Evolutionary conservation across 1,140 invertebrate species (phyloP).

Genomic region (Cydia fagiglandana): DNA sequence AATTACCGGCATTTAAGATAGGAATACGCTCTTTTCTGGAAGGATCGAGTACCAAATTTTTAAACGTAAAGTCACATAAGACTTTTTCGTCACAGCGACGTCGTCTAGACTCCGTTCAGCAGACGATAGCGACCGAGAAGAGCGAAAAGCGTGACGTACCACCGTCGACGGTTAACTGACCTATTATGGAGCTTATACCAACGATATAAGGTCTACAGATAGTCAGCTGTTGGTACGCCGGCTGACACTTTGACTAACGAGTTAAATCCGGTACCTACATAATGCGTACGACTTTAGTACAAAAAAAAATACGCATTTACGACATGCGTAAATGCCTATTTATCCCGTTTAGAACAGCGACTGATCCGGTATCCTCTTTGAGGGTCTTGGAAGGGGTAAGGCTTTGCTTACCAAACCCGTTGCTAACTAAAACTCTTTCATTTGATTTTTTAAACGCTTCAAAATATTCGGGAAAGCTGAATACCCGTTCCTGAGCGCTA

Average conservation of each 20-base stretch:
- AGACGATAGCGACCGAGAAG: slow-evolving; percentile 41
- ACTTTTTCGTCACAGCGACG: not conserved
- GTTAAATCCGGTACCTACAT: not conserved
- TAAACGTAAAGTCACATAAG: not conserved
- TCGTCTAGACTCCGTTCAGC: slow-evolving; percentile 4
- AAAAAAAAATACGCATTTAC: slow-evolving; percentile 7
- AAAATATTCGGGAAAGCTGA: too few relatives aligned
- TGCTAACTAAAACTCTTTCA: too few relatives aligned
- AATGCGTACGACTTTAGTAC: not conserved
- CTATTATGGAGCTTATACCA: too few relatives aligned
- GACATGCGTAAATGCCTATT: not conserved
- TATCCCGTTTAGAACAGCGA: too few relatives aligned
- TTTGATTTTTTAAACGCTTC: too few relatives aligned
- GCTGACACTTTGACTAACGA: not conserved
- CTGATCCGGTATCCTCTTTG: too few relatives aligned
- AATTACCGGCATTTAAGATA: not conserved
- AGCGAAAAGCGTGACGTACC: slow-evolving; percentile 39
- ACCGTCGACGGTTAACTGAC: too few relatives aligned
- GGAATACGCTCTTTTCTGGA: not conserved
- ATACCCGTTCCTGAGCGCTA: too few relatives aligned
- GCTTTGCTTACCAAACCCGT: too few relatives aligned
- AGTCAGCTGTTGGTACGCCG: not conserved
- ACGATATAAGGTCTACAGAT: too few relatives aligned
- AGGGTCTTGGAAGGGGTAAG: too few relatives aligned
- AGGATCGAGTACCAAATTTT: not conserved